A percentile compares a stretch with the other conserved stretches of the same genome.
Conservation (phyloP, 2,113 vertebrate genomes). For the Junco hyemalis region DNA sequence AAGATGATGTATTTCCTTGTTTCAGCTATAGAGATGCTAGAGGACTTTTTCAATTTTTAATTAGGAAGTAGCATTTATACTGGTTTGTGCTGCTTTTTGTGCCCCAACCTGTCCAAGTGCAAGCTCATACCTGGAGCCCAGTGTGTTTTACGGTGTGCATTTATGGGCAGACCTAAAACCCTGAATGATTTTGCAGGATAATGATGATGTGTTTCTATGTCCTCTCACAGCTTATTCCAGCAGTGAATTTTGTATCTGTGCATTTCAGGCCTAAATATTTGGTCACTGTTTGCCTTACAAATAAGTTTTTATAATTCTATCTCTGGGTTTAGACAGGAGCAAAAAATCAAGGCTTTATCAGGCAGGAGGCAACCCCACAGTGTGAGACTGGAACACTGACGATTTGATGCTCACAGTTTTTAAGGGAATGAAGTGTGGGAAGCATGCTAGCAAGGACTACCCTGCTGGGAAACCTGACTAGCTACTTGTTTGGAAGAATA, state of each 20-base stretch:
- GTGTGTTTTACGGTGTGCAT: accelerated
- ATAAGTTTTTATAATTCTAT: not conserved
- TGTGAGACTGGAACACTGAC: not conserved
- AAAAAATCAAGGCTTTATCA: not conserved
- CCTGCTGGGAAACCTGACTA: not conserved
- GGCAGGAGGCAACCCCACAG: not conserved
- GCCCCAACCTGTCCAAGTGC: not conserved
- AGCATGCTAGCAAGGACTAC: not conserved
- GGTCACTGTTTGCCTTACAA: not conserved
- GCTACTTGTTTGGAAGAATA: not conserved
- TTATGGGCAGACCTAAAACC: not conserved
- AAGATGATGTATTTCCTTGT: not conserved
- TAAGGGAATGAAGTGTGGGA: not conserved
- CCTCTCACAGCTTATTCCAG: not conserved
- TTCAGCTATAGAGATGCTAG: not conserved
- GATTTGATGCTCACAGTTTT: not conserved
- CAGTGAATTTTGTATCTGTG: not conserved
- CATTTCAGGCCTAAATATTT: not conserved
- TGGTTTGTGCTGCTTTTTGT: not conserved
- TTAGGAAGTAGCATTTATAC: not conserved
- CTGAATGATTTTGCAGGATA: not conserved
- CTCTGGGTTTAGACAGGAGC: not conserved
- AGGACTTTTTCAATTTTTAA: not conserved
- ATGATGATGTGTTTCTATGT: not conserved
- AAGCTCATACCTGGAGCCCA: not conserved